These are phyloP conservation scores for Thymelicus lineola DNA, from an alignment of 2,888 invertebrate genomes.

Conservation along the genomic window DNA sequence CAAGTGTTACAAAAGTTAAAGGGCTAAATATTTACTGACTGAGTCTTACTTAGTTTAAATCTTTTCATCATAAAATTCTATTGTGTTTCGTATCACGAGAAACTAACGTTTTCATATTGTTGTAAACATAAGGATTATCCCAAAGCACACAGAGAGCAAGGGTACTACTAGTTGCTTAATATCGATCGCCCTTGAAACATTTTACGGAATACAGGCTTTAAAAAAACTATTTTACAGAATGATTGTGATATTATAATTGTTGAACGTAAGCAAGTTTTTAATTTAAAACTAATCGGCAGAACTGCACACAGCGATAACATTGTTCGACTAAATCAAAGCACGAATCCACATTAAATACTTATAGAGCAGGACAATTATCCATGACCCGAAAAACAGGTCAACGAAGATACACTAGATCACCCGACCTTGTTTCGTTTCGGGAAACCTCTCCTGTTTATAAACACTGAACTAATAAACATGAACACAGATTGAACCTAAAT, in stretches of 20 bases:
- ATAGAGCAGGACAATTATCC: slow-evolving; percentile 1
- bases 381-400: neutral
- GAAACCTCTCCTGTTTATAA: too few relatives aligned
- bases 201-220: neutral
- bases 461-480: too few relatives aligned
- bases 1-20: too few relatives aligned
- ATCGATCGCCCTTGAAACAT: neutral
- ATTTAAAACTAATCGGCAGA: slow-evolving; percentile 17
- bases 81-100: too few relatives aligned
- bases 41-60: too few relatives aligned
- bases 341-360: slow-evolving; percentile 1
- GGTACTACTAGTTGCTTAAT: neutral
- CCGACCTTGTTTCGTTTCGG: too few relatives aligned
- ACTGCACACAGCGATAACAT: slow-evolving; percentile 16
- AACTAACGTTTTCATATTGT: too few relatives aligned
- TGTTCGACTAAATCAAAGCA: neutral
- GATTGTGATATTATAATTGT: slow-evolving; percentile 1
- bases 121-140: too few relatives aligned
- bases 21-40: too few relatives aligned
- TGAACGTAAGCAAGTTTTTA: slow-evolving; percentile 12
- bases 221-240: neutral
- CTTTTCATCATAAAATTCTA: too few relatives aligned
- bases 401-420: too few relatives aligned
- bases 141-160: neutral
- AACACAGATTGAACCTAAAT: too few relatives aligned